Evolutionary conservation across 2,113 vertebrate species (phyloP).

Genomic region (Cricetomys ansorgei): DNA sequence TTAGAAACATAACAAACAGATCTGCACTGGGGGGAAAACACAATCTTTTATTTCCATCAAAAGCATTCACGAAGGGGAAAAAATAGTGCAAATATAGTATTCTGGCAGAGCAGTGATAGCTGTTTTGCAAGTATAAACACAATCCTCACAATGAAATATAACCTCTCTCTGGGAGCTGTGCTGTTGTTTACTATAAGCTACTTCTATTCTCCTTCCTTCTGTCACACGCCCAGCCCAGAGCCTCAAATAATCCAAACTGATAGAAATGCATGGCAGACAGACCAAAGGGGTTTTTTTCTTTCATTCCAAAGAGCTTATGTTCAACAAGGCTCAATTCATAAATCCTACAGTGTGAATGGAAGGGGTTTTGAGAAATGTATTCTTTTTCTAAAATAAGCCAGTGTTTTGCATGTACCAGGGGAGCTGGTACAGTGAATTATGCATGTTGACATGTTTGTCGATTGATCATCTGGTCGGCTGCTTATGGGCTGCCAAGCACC

Average conservation of each 20-base stretch:
- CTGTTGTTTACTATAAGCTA: background rate
- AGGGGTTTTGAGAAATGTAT: background rate
- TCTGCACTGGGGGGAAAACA: background rate
- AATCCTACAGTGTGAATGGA: conserved; percentile 4
- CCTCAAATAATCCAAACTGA: conserved; percentile 5
- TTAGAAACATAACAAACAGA: background rate
- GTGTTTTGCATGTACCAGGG: conserved; percentile 32
- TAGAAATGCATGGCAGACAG: background rate
- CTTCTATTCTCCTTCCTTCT: background rate
- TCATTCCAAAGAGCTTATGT: background rate
- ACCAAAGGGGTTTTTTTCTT: conserved; percentile 23
- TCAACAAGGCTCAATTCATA: conserved; percentile 15
- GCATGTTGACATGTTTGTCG: background rate
- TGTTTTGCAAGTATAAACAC: conserved; percentile 38
- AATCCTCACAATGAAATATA: conserved; percentile 12
- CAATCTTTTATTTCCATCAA: conserved; percentile 34
- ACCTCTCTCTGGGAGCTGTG: background rate
- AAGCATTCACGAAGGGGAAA: conserved; percentile 16
- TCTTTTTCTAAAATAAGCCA: conserved; percentile 52
- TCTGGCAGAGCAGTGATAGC: background rate
- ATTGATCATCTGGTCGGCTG: background rate
- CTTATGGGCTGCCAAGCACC: background rate
- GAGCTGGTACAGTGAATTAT: background rate
- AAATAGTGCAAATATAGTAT: conserved; percentile 22
- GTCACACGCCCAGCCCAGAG: background rate